A percentile compares a stretch with the other conserved stretches of the same genome.
phyloP scores from a whole-genome alignment of 2,888 invertebrate genomes.

The Catocala nupta region DNA sequence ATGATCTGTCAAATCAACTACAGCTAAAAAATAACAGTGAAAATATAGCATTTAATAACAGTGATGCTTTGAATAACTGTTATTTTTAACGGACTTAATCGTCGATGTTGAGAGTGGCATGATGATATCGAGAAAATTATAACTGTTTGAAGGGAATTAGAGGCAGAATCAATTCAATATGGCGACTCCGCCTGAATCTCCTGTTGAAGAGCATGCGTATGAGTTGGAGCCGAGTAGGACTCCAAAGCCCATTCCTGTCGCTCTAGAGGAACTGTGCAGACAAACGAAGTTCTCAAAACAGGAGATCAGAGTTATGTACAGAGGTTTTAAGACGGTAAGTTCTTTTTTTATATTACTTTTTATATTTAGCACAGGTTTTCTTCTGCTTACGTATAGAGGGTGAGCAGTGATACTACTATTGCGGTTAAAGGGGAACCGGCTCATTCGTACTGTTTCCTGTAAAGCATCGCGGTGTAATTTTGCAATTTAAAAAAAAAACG shows the following conservation, averaged over 20 bases:
- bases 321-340: conserved; percentile 98
- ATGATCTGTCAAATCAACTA: conserved; percentile 42
- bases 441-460: too few relatives aligned
- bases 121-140: conserved; percentile 44
- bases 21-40: conserved; percentile 41
- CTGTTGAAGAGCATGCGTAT: conserved; percentile 94
- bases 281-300: conserved; percentile 98
- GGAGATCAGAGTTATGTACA: conserved; percentile 98
- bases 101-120: conserved; percentile 7
- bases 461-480: too few relatives aligned
- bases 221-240: conserved; percentile 93
- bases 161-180: conserved; percentile 75
- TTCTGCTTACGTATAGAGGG: too few relatives aligned
- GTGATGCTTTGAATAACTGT: conserved; percentile 6
- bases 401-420: too few relatives aligned
- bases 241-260: conserved; percentile 94
- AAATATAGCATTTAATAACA: conserved; percentile 3
- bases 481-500: too few relatives aligned
- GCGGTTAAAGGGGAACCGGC: too few relatives aligned
- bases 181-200: conserved; percentile 95
- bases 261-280: conserved; percentile 95
- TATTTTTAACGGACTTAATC: conserved; percentile 1
- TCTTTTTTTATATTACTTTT: neutral
- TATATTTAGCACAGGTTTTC: too few relatives aligned
- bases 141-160: conserved; percentile 23